phyloP scores from a whole-genome alignment of 1,140 invertebrate genomes.

The Tetraneura akinire region DNA sequence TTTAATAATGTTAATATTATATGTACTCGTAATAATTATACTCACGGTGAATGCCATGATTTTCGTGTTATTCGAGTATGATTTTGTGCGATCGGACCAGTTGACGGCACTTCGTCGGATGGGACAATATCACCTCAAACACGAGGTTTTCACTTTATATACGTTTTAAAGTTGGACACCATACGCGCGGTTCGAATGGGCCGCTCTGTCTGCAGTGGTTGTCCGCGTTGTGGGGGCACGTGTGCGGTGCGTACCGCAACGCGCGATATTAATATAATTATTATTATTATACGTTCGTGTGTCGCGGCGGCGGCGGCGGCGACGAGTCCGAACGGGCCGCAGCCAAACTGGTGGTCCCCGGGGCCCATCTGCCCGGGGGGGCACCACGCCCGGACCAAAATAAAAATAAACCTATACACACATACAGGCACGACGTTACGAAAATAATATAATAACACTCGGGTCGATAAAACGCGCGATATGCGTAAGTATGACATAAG shows the following conservation, averaged over 20 bases:
- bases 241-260: not conserved
- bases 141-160: constrained; percentile 46
- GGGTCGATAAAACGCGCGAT: too few relatives aligned
- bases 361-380: not conserved
- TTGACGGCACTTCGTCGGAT: constrained; percentile 20
- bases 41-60: constrained; percentile 41
- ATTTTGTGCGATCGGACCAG: constrained; percentile 15
- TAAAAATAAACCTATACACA: not conserved
- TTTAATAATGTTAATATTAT: too few relatives aligned
- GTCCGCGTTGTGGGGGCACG: constrained; percentile 1
- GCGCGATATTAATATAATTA: not conserved
- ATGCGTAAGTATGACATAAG: too few relatives aligned
- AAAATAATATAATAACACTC: too few relatives aligned
- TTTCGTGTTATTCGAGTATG: not conserved
- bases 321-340: not conserved
- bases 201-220: not conserved
- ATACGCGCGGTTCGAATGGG: not conserved
- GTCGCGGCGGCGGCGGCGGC: not conserved
- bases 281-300: not conserved
- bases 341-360: not conserved
- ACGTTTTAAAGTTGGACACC: constrained; percentile 36
- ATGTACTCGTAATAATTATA: constrained; percentile 2
- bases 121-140: constrained; percentile 7
- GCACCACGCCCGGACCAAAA: not conserved
- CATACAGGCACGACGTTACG: too few relatives aligned